A percentile compares a stretch with the other conserved stretches of the same genome.
phyloP scores from a whole-genome alignment of 2,797 vertebrate genomes.

The Saxicola maurus region DNA sequence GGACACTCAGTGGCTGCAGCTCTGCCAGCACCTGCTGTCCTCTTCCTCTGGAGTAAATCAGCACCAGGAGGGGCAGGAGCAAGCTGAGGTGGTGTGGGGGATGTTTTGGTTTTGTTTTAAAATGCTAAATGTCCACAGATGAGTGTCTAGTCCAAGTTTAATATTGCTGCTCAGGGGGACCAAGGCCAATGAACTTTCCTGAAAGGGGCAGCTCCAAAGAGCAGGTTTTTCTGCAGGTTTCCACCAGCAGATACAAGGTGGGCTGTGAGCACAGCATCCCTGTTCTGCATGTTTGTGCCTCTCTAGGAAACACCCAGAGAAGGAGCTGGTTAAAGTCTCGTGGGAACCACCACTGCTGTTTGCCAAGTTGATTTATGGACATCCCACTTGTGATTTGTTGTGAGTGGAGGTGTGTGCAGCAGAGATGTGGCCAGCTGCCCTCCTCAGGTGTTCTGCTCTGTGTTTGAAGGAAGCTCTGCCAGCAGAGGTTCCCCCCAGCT shows the following conservation, averaged over 20 bases:
- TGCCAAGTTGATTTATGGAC: background rate
- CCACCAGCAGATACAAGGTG: rapidly evolving
- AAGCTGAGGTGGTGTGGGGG: rapidly evolving
- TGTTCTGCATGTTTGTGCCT: rapidly evolving
- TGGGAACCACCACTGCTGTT: background rate
- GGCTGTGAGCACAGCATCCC: background rate
- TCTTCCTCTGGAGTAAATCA: background rate
- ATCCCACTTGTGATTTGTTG: background rate
- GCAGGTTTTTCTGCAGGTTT: background rate
- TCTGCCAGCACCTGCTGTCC: background rate
- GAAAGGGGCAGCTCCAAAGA: background rate
- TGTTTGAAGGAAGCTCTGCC: background rate
- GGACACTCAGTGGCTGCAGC: rapidly evolving
- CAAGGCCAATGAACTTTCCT: background rate
- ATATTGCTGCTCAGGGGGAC: background rate
- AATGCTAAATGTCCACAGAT: background rate
- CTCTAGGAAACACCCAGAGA: rapidly evolving
- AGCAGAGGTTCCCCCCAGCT: background rate
- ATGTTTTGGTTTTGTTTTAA: background rate
- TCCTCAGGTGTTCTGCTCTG: background rate
- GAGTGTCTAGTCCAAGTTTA: background rate
- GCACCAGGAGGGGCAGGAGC: background rate
- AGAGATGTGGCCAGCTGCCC: background rate
- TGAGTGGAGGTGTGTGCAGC: background rate
- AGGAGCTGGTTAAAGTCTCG: background rate